Conservation (phyloP, 1,140 invertebrate genomes). For the Xylocopa sonorina region DNA sequence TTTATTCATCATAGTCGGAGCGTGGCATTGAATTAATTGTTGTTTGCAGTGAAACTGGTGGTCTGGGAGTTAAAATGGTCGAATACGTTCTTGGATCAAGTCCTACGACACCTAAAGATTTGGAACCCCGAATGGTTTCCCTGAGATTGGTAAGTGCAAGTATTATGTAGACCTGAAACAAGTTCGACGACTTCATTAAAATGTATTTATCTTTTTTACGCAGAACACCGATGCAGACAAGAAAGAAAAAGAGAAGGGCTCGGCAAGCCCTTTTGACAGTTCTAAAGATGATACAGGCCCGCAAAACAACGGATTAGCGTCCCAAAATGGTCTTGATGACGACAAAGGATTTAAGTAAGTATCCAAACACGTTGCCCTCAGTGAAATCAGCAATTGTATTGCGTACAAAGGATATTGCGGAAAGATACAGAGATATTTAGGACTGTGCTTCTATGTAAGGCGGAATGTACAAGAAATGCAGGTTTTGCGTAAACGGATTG, state of each 20-base stretch:
- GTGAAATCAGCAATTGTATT: background rate
- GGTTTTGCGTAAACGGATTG: background rate
- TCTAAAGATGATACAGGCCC: slow-evolving; percentile 86
- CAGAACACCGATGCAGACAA: slow-evolving; percentile 81
- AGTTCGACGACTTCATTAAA: background rate
- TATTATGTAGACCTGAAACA: background rate
- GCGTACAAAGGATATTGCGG: background rate
- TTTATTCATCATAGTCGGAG: background rate
- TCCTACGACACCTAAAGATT: slow-evolving; percentile 88
- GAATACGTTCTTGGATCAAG: slow-evolving; percentile 97
- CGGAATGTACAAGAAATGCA: background rate
- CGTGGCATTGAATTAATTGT: background rate
- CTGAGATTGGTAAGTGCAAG: slow-evolving; percentile 85
- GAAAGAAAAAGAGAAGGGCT: slow-evolving; percentile 81
- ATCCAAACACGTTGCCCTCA: background rate
- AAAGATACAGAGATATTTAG: background rate
- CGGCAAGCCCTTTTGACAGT: slow-evolving; percentile 79
- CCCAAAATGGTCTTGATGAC: slow-evolving; percentile 88
- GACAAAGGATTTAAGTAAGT: slow-evolving; percentile 96
- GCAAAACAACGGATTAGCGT: slow-evolving; percentile 91
- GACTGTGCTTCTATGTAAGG: background rate
- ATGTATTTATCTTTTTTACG: slow-evolving; percentile 43
- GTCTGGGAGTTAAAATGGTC: slow-evolving; percentile 98
- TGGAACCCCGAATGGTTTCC: slow-evolving; percentile 88
- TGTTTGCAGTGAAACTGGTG: slow-evolving; percentile 85